Evolutionary conservation across 2,113 vertebrate genomes (phyloP).

Genomic region (Sminthopsis crassicaudata): DNA sequence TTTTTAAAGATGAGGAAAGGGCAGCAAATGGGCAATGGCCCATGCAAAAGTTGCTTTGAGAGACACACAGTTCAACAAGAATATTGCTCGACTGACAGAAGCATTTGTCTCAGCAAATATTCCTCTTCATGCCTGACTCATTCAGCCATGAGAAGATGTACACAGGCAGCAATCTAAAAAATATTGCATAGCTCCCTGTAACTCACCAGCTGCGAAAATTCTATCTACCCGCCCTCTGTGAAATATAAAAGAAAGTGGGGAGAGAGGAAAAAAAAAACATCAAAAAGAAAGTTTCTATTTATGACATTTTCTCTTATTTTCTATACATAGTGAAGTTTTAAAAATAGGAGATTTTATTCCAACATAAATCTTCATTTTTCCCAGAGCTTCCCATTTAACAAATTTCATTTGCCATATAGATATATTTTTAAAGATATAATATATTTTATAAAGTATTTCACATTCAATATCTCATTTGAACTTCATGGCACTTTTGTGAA

Average conservation of each 20-base stretch:
- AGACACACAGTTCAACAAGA: conserved; percentile 79
- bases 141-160: conserved; percentile 78
- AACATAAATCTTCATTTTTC: not conserved
- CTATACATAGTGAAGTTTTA: not conserved
- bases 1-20: conserved; percentile 74
- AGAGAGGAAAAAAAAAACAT: conserved; percentile 55
- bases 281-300: not conserved
- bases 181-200: conserved; percentile 74
- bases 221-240: conserved; percentile 53
- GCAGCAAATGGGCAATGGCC: conserved; percentile 73
- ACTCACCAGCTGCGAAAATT: conserved; percentile 66
- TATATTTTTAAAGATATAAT: not conserved
- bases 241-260: conserved; percentile 14
- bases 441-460: not conserved
- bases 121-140: conserved; percentile 75
- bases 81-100: conserved; percentile 76
- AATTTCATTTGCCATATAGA: not conserved
- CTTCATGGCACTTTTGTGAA: not conserved
- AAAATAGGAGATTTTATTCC: not conserved
- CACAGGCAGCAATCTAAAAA: conserved; percentile 71
- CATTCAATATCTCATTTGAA: not conserved
- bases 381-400: not conserved
- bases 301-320: not conserved
- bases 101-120: conserved; percentile 81
- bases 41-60: conserved; percentile 64